These are phyloP conservation scores for Molanna angustata DNA, from an alignment of 2,888 invertebrate species.

Conservation along the genomic window DNA sequence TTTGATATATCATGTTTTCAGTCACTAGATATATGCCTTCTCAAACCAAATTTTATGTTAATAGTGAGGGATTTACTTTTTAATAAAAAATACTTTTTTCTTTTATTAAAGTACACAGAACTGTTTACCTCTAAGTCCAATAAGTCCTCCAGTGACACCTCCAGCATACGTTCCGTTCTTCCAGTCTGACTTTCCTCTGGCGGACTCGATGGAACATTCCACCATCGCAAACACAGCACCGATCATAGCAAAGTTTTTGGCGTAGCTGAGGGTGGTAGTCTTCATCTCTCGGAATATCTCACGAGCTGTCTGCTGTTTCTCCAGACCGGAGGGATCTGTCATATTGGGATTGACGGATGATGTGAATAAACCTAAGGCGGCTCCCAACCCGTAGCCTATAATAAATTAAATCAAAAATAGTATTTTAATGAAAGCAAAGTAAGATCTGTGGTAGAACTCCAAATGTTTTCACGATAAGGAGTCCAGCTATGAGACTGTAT, in stretches of 20 bases:
- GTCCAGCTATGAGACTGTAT: too few relatives aligned
- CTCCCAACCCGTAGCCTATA: slow-evolving; percentile 90
- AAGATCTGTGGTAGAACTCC: too few relatives aligned
- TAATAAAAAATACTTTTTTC: too few relatives aligned
- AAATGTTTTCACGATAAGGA: too few relatives aligned
- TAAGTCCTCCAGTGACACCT: slow-evolving; percentile 89
- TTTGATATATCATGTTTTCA: too few relatives aligned
- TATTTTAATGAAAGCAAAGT: too few relatives aligned
- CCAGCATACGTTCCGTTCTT: slow-evolving; percentile 96
- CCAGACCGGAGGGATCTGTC: slow-evolving; percentile 61
- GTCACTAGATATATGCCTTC: too few relatives aligned
- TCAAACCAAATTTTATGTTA: neutral
- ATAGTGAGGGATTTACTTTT: too few relatives aligned
- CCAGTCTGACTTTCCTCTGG: slow-evolving; percentile 95
- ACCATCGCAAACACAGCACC: slow-evolving; percentile 92
- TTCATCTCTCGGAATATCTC: slow-evolving; percentile 93
- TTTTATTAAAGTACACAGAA: too few relatives aligned
- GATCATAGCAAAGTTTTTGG: slow-evolving; percentile 96
- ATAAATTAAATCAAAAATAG: too few relatives aligned
- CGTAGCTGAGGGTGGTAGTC: slow-evolving; percentile 84
- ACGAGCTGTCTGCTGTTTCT: slow-evolving; percentile 78
- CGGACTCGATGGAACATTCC: slow-evolving; percentile 93
- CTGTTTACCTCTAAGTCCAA: slow-evolving; percentile 73
- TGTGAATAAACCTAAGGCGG: slow-evolving; percentile 93
- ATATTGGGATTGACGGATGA: slow-evolving; percentile 93